These are phyloP conservation scores for Ameiurus melas DNA, from an alignment of 2,113 vertebrate genomes.

Conservation along the genomic window DNA sequence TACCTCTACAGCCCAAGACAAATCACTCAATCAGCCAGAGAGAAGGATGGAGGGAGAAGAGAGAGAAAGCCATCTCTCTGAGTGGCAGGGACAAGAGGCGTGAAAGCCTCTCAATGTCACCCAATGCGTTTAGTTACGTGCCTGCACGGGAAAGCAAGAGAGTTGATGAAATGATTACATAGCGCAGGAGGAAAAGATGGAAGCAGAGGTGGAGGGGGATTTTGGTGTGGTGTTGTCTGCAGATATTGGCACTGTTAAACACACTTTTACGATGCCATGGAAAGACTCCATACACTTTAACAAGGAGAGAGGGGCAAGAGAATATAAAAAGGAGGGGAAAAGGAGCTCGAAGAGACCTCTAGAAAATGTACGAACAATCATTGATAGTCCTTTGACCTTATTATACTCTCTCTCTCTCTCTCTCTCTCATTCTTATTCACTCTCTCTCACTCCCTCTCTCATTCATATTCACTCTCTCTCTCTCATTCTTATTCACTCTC, in stretches of 20 bases:
- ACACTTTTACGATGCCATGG: slow-evolving; percentile 67
- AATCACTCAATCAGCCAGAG: slow-evolving; percentile 74
- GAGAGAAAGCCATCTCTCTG: slow-evolving; percentile 61
- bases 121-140: slow-evolving; percentile 76
- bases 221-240: slow-evolving; percentile 61
- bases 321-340: background rate
- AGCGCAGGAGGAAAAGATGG: slow-evolving; percentile 59
- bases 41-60: slow-evolving; percentile 39
- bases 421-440: background rate
- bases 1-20: slow-evolving; percentile 73
- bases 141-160: slow-evolving; percentile 68
- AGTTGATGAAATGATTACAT: slow-evolving; percentile 82
- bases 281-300: slow-evolving; percentile 56
- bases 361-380: background rate
- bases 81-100: slow-evolving; percentile 72
- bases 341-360: no score
- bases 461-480: no score
- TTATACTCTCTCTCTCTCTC: background rate
- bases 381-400: background rate
- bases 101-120: slow-evolving; percentile 77
- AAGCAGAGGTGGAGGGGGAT: slow-evolving; percentile 54
- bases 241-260: slow-evolving; percentile 72
- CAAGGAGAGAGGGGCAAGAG: background rate
- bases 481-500: no score
- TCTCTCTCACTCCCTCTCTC: no score